Conservation (phyloP, 2,797 vertebrate species). For the Lerista edwardsae region DNA sequence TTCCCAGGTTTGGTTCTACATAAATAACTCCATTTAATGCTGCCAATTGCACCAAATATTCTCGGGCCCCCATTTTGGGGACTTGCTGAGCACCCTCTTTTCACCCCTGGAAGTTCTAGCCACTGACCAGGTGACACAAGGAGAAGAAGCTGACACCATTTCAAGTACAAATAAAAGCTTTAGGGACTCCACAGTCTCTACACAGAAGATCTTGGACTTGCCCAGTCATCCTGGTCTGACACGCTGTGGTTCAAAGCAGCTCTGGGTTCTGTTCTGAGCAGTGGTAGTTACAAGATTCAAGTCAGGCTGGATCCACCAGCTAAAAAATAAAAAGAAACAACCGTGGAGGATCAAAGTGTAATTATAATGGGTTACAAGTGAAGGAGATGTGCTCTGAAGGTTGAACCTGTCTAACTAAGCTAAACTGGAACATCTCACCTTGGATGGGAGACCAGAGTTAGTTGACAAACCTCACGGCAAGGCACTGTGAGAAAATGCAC, state of each 20-base stretch:
- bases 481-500: too few species aligned
- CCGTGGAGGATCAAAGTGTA: background rate
- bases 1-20: constrained; percentile 55
- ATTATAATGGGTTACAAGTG: too few species aligned
- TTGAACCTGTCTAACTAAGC: too few species aligned
- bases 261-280: background rate
- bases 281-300: background rate
- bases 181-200: too few species aligned
- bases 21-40: constrained; percentile 53
- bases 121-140: background rate
- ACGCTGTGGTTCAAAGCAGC: background rate
- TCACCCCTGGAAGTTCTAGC: background rate
- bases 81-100: background rate
- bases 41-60: constrained; percentile 55
- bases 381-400: too few species aligned
- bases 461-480: too few species aligned
- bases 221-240: too few species aligned
- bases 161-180: too few species aligned
- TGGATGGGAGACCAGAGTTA: too few species aligned
- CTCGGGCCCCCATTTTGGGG: background rate
- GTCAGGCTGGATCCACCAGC: background rate
- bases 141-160: too few species aligned
- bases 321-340: background rate
- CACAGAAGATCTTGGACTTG: too few species aligned
- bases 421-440: too few species aligned